Evolutionary conservation across 2,888 invertebrate species (phyloP), one percentile per base, ranked within the genome.

Genomic region (Anthrax anthrax): DNA sequence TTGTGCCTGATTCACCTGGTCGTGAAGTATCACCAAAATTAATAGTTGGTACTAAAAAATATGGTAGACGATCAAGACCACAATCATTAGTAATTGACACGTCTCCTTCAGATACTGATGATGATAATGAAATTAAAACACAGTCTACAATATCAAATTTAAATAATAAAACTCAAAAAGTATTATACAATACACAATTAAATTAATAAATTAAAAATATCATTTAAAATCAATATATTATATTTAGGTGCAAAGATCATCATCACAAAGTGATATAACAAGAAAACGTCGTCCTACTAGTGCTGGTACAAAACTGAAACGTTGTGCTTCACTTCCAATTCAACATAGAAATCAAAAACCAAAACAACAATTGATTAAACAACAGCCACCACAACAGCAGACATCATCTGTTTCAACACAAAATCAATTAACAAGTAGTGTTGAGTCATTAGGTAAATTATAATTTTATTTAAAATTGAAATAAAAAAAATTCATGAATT

Each of bases 1-100:
- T 58, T 55, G 76, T 76, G 51, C 57, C 56, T 27, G 65, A 65
- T 43, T 75, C 76, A 8, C 78, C 80, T 0, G 81, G 78, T 52
- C 72, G 81, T 37, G 84, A 83, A 65, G 77, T 81, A 13, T 81
- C 78, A 1, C 84, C 84, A 4, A 81, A 81, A 59, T 77, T 78
- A 53, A 76, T 82, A 1, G 78, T 79, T 56, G 84, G 84, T 2
- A 74, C 79, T 19, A 84, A 84, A 60, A 82, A 82, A 61, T 84
- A 84, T 65, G 84, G 84, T 1, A 72, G 84, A 1, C 71, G 83
- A 41, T 81, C 82, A 3, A 72, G 81, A 37, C 82, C 82, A 1
- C 72, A 73, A 51, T 62, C 59, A 39, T 64, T 69, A 39, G 64
- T 63, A 42, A 57, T 61, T 29, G 64, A 64, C 45, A 61, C 60